Evolutionary conservation across 2,888 invertebrate genomes (phyloP).

Genomic region (Acronicta alni): DNA sequence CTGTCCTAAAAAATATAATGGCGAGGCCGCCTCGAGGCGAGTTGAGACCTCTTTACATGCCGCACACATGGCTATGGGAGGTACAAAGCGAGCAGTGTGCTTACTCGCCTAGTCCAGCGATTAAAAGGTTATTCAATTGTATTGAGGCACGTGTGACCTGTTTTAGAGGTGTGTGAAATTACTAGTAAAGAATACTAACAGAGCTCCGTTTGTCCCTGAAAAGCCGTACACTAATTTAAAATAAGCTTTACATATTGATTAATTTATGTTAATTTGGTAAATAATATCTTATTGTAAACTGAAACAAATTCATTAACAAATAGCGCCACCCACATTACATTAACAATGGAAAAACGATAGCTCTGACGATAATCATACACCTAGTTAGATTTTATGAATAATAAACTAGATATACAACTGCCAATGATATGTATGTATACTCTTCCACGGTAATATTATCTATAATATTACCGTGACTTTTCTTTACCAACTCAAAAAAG

Average conservation of each 20-base stretch:
- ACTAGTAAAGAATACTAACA: background rate
- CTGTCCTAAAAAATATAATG: constrained; percentile 45
- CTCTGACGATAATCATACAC: background rate
- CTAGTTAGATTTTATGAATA: too few species aligned
- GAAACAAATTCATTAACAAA: too few species aligned
- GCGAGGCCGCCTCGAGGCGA: constrained; percentile 37
- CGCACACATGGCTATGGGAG: constrained; percentile 29
- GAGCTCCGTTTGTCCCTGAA: background rate
- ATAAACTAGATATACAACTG: too few species aligned
- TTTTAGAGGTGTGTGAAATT: constrained; percentile 12
- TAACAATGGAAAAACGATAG: background rate
- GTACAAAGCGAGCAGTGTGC: constrained; percentile 20
- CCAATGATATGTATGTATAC: too few species aligned
- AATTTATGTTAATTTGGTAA: background rate
- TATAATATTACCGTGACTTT: too few species aligned
- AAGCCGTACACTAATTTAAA: background rate
- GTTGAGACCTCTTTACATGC: constrained; percentile 20
- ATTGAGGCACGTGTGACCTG: constrained; percentile 4
- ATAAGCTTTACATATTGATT: background rate
- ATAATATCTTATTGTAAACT: background rate
- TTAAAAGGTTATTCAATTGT: constrained; percentile 4
- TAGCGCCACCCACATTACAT: background rate
- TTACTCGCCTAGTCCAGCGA: constrained; percentile 3
- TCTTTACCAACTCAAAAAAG: too few species aligned
- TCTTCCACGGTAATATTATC: too few species aligned